These are phyloP conservation scores for Helicorthomorpha holstii DNA, from an alignment of 1,140 invertebrate genomes.

Conservation along the genomic window DNA sequence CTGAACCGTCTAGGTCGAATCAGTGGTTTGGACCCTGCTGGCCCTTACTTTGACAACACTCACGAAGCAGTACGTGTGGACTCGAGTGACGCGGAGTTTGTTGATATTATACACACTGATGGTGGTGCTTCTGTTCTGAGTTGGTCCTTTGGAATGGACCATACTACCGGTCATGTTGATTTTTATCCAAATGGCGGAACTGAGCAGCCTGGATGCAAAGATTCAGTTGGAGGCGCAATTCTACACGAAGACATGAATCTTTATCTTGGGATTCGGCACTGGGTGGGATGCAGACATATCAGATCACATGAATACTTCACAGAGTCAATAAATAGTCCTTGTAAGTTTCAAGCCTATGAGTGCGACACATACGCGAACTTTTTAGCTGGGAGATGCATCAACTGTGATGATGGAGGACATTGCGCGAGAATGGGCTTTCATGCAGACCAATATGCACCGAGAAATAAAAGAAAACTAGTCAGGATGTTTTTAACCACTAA, in stretches of 20 bases:
- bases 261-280: slow-evolving; percentile 46
- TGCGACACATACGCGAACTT: slow-evolving; percentile 64
- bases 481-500: slow-evolving; percentile 51
- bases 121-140: too few relatives aligned
- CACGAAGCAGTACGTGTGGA: slow-evolving; percentile 64
- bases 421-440: slow-evolving; percentile 21
- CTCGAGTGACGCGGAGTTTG: slow-evolving; percentile 61
- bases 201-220: slow-evolving; percentile 66
- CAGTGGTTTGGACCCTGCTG: slow-evolving; percentile 68
- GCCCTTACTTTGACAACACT: slow-evolving; percentile 74
- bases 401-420: slow-evolving; percentile 44
- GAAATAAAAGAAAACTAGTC: too few relatives aligned
- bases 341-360: slow-evolving; percentile 53
- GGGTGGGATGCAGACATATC: slow-evolving; percentile 67
- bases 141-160: slow-evolving; percentile 61
- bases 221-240: slow-evolving; percentile 47
- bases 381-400: slow-evolving; percentile 49
- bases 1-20: slow-evolving; percentile 48
- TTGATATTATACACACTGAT: slow-evolving; percentile 78
- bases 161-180: slow-evolving; percentile 67
- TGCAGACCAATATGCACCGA: background rate
- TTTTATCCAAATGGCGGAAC: slow-evolving; percentile 78
- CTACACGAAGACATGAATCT: slow-evolving; percentile 40
- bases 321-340: slow-evolving; percentile 56
- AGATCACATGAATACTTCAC: slow-evolving; percentile 67